phyloP scores from a whole-genome alignment of 2,797 vertebrate genomes.

The Alca torda region DNA sequence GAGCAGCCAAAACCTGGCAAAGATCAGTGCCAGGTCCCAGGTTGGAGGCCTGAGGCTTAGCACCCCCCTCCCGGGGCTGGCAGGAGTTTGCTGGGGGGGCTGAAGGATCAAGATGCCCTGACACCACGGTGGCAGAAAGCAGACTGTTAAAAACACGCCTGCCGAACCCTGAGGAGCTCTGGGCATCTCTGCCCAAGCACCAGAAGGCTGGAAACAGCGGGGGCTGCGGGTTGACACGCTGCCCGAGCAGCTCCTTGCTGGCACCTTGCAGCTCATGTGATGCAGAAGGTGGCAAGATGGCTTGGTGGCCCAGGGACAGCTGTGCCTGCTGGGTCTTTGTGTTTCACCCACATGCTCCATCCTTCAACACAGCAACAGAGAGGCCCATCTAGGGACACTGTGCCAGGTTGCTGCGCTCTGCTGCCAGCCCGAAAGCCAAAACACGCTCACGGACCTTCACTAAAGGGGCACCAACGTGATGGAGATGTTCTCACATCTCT shows the following conservation, averaged over 20 bases:
- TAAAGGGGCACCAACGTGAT: neutral
- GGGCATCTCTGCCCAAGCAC: neutral
- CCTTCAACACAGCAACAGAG: neutral
- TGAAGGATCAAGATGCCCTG: neutral
- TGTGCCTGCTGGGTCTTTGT: neutral
- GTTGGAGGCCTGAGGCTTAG: fast-evolving
- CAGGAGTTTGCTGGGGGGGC: neutral
- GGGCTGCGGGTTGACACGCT: neutral
- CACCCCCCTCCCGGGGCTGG: neutral
- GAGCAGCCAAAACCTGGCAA: neutral
- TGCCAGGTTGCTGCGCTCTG: neutral
- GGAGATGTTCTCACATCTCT: neutral
- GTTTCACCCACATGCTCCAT: neutral
- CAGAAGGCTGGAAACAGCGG: neutral
- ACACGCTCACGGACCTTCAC: neutral
- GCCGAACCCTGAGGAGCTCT: neutral
- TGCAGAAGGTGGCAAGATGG: neutral
- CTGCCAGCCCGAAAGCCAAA: neutral
- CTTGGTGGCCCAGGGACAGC: neutral
- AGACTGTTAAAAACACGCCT: neutral
- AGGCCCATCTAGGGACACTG: neutral
- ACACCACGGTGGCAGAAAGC: neutral
- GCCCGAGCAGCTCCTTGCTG: neutral
- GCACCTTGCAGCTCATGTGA: neutral
- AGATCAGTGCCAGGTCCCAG: neutral